Percentiles rank a stretch among this genome's conserved stretches.
Conservation (phyloP, 1,140 invertebrate species). For the Drosophila tsacasi region DNA sequence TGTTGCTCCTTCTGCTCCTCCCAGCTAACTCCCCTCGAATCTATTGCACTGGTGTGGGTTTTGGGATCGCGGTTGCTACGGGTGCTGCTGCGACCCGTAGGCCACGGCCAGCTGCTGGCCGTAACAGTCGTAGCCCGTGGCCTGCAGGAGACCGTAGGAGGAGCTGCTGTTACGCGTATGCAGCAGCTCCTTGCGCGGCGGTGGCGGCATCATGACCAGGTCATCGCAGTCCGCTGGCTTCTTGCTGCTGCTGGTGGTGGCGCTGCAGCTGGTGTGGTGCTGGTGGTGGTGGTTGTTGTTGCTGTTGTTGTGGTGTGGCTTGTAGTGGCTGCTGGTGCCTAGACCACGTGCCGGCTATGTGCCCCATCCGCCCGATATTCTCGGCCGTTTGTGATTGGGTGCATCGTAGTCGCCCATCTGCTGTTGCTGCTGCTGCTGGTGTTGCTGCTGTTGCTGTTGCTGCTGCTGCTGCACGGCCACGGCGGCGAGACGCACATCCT, state of each 20-base stretch:
- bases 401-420: constrained; percentile 91
- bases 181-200: constrained; percentile 61
- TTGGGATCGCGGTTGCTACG: constrained; percentile 24
- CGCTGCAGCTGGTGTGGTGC: constrained; percentile 44
- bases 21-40: constrained; percentile 47
- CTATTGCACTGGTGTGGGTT: constrained; percentile 75
- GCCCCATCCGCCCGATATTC: constrained; percentile 93
- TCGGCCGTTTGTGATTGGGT: constrained; percentile 91
- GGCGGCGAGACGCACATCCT: constrained; percentile 86
- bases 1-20: constrained; percentile 1
- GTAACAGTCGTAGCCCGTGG: constrained; percentile 62
- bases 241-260: constrained; percentile 40
- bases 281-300: constrained; percentile 36
- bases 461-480: constrained; percentile 77
- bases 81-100: constrained; percentile 56
- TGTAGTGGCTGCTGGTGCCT: constrained; percentile 49
- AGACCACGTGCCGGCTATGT: constrained; percentile 88
- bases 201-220: constrained; percentile 76
- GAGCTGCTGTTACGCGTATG: constrained; percentile 33
- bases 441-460: constrained; percentile 74
- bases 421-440: constrained; percentile 81
- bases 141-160: constrained; percentile 33
- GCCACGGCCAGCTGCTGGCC: constrained; percentile 64
- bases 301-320: constrained; percentile 61
- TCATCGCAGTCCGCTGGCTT: constrained; percentile 52